Base-by-base conservation (phyloP, 2,888 invertebrate genomes). In the Tinea semifulvella region DNA sequence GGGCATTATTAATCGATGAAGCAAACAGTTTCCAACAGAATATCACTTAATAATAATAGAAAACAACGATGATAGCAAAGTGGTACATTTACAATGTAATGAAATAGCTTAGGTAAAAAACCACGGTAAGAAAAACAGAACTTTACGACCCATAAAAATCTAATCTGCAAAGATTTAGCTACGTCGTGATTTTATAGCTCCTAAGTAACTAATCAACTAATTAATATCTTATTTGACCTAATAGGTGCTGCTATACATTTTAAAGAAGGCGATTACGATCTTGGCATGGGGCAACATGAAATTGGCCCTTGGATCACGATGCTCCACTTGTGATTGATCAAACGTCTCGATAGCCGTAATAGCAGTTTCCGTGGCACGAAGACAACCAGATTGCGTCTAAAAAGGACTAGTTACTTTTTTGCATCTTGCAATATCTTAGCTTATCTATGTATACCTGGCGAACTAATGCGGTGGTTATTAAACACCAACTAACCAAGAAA, bases 251-350 rank as follows among this genome's bases (percentile, higher is more conserved):
- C 31, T 2, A 13, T n/a, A 31, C 11, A 2, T 6, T 31, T 14
- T 31, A 31, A 31, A 31, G 11, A 31, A 31, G 31, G 7, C 31
- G 10, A 13, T 31, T 31, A 13, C n/a, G 7, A 31, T 14, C 13
- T 14, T 31, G 31, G 31, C 7, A 31, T 11, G 31, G 31, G 31
- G 31, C 31, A 31, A 31, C 31, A 31, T 31, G 31, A 31, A 31
- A 31, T 31, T 31, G 31, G 31, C 31, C 31, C 31, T 31, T 31
- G 11, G 31, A 31, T 31, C 31, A 31, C 31, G 31, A 31, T 31
- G 31, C 13, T 14, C 31, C 31, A 31, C 31, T 31, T 31, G 13
- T 13, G 31, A 14, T 31, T 31, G 31, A 31, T 31, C 31, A 31
- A 31, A 31, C 13, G 31, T 31, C 31, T 31, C n/a, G 31, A 31